These are phyloP conservation scores for Sylvietta virens DNA, from an alignment of 2,113 vertebrate genomes.

Conservation along the genomic window DNA sequence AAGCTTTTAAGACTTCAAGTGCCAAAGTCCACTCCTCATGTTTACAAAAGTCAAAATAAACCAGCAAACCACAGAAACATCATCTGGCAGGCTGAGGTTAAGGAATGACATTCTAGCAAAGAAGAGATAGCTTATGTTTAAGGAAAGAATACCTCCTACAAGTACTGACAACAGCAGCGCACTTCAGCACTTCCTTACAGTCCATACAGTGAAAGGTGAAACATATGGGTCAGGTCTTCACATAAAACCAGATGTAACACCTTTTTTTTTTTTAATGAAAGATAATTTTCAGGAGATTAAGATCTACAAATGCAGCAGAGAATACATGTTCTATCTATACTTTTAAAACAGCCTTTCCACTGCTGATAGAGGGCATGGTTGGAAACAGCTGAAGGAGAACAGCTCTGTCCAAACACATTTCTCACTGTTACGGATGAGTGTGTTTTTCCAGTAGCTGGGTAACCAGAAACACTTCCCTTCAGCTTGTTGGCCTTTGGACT, in stretches of 20 bases:
- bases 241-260: background rate
- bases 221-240: background rate
- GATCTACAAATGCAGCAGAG: background rate
- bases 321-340: background rate
- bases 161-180: background rate
- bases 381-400: background rate
- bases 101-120: background rate
- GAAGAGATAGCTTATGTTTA: background rate
- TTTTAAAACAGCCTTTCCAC: background rate
- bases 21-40: background rate
- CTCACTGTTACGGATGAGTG: background rate
- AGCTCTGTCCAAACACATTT: background rate
- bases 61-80: background rate
- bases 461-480: background rate
- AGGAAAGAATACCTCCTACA: background rate
- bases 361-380: background rate
- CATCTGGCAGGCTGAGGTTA: fast-evolving
- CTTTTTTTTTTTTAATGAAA: background rate
- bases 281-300: background rate
- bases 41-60: background rate
- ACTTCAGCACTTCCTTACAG: background rate
- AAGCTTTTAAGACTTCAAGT: background rate
- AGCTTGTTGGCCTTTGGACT: background rate
- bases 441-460: background rate
- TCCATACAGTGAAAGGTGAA: background rate